Evolutionary conservation across 1,140 invertebrate genomes (phyloP).

Genomic region (Zaprionus inermis): DNA sequence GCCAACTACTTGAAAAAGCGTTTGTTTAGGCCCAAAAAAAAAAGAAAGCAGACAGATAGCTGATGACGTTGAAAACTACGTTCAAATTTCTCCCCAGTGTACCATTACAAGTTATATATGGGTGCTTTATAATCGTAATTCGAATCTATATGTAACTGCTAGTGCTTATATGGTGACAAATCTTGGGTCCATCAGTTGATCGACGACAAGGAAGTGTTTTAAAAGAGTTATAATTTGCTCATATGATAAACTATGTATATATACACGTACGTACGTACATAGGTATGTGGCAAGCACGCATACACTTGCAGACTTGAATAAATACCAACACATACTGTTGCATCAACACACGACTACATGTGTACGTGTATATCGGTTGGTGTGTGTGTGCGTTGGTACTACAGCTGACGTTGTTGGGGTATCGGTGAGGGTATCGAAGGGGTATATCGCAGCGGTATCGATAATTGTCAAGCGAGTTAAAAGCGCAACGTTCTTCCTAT

Average conservation of each 20-base stretch:
- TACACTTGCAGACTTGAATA: conserved; percentile 49
- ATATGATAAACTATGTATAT: conserved; percentile 32
- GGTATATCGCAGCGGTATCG: conserved; percentile 36
- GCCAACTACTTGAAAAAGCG: conserved; percentile 31
- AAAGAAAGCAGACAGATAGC: conserved; percentile 67
- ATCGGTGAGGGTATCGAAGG: conserved; percentile 30
- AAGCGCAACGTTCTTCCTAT: conserved; percentile 43
- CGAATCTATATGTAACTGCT: background rate
- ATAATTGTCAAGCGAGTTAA: conserved; percentile 42
- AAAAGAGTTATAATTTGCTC: conserved; percentile 21
- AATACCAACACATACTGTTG: conserved; percentile 41
- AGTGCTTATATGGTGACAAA: conserved; percentile 15
- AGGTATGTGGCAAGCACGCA: conserved; percentile 49
- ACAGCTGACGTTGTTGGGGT: conserved; percentile 53
- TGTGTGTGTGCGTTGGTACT: conserved; percentile 32
- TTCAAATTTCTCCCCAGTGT: conserved; percentile 52
- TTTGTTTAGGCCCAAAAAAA: conserved; percentile 59
- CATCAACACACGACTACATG: conserved; percentile 29
- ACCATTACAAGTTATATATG: conserved; percentile 21
- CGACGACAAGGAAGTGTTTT: conserved; percentile 12
- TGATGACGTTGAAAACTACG: conserved; percentile 77
- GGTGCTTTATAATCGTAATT: conserved; percentile 11
- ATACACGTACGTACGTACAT: conserved; percentile 22
- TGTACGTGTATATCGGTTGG: conserved; percentile 16
- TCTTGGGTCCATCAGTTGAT: background rate